Evolutionary conservation across 2,888 invertebrate genomes (phyloP), one percentile per base, ranked within the genome.

Genomic region (Clostera curtula): DNA sequence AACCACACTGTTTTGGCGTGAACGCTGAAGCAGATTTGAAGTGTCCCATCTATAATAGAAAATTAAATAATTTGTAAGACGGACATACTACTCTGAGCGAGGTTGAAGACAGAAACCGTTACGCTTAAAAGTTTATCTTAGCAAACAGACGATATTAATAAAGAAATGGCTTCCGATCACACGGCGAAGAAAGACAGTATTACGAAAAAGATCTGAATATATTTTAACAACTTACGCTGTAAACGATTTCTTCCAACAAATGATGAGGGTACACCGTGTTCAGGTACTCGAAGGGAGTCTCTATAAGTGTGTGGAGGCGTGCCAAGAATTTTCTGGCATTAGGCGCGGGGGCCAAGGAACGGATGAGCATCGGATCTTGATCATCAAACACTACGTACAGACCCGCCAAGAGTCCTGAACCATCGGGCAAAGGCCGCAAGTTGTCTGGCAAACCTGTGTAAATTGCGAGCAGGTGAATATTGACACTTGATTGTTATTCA

Each of bases 351-450:
- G 85, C 72, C 22, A 93, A 55, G 2, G 88, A 61, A 21, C 87
- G 87, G 1, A 61, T 19, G 0, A 88, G 12, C 4, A 72, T 45
- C 0, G 93, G 91, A 61, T 88, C 65, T 6, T 88, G 80, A 1
- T 90, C 89, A 26, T 84, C 70, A 29, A 63, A 69, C 2, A 85
- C 65, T 0, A 69, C 33, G 34, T 90, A 74, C 6, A 93, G 58
- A 1, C 87, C 84, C 2, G 91, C 87, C 43, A 92, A 83, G 42
- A 92, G 74, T 10, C 93, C 92, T 3, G 89, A 90, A 9, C 86
- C 85, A 36, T 90, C 88, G 10, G 87, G 86, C 12, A 82, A 47
- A 1, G 48, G 49, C 8, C 72, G 72, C 8, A 87, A 21, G 47
- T 92, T 93, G 70, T 93, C 93, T 0, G 92, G 91, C 6, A 86